These are phyloP conservation scores for Cerastoderma edule DNA, from an alignment of 2,888 invertebrate genomes.

Conservation along the genomic window DNA sequence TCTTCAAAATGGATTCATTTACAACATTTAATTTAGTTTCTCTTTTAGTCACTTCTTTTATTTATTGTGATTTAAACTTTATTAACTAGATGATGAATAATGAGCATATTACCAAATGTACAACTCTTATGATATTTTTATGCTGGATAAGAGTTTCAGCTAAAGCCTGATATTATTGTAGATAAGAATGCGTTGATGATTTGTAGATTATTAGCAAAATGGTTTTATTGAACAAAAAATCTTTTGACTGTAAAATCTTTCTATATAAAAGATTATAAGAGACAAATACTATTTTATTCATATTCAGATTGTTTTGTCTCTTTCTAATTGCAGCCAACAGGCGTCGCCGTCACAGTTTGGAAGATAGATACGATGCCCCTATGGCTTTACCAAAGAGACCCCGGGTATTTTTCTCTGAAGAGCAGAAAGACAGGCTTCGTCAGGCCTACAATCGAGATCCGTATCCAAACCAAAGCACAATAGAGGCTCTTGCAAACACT, in stretches of 20 bases:
- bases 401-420: conserved; percentile 97
- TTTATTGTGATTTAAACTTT: too few species aligned
- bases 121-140: too few species aligned
- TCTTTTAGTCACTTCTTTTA: too few species aligned
- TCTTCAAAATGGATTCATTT: too few species aligned
- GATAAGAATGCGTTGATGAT: too few species aligned
- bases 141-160: too few species aligned
- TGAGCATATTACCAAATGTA: too few species aligned
- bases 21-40: too few species aligned
- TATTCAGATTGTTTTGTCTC: conserved; percentile 4
- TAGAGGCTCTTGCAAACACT: conserved; percentile 96
- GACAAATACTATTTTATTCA: neutral
- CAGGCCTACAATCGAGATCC: conserved; percentile 98
- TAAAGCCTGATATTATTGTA: too few species aligned
- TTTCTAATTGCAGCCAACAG: conserved; percentile 89
- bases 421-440: conserved; percentile 97
- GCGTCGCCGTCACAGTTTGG: conserved; percentile 86
- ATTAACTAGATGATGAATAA: too few species aligned
- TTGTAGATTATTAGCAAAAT: too few species aligned
- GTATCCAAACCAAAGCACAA: conserved; percentile 97
- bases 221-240: neutral
- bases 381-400: conserved; percentile 86
- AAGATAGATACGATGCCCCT: conserved; percentile 78
- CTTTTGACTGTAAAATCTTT: neutral
- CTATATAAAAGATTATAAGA: neutral